A percentile compares a stretch with the other conserved stretches of the same genome.
These are phyloP conservation scores for Steatocranus sp. DNA, from an alignment of 2,797 vertebrate genomes.

Conservation along the genomic window DNA sequence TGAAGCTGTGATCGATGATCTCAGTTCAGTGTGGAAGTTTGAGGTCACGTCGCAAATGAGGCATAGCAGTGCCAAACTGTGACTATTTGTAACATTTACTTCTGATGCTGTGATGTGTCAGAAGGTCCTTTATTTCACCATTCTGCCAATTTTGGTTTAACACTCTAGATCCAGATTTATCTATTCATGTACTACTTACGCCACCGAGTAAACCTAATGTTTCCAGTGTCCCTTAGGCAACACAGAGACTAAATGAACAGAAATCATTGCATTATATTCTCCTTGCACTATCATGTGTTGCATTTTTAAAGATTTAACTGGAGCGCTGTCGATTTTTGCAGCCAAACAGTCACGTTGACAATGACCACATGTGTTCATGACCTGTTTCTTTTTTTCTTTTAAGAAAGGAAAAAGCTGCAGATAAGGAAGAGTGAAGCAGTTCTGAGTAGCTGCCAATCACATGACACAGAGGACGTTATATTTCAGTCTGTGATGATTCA, in stretches of 20 bases:
- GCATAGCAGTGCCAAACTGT: not conserved
- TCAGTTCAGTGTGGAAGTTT: not conserved
- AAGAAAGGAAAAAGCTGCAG: not conserved
- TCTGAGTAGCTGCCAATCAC: not conserved
- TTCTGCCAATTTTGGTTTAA: not conserved
- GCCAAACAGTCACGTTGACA: too few relatives aligned
- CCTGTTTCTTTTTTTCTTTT: not conserved
- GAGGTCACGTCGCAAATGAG: not conserved
- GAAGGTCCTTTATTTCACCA: fast-evolving
- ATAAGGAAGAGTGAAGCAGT: not conserved
- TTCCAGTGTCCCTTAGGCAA: not conserved
- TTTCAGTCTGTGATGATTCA: conserved; percentile 13
- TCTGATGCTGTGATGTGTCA: not conserved
- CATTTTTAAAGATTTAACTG: not conserved
- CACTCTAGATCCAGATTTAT: not conserved
- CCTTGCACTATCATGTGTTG: not conserved
- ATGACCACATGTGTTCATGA: not conserved
- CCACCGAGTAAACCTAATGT: not conserved
- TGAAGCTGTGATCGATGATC: not conserved
- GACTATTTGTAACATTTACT: not conserved
- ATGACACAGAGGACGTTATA: not conserved
- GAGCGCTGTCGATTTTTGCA: not conserved
- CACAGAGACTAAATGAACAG: not conserved
- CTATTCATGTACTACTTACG: not conserved
- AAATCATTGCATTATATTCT: not conserved